Evolutionary conservation across 2,888 invertebrate species (phyloP).

Genomic region (Drosophila anomalipes): DNA sequence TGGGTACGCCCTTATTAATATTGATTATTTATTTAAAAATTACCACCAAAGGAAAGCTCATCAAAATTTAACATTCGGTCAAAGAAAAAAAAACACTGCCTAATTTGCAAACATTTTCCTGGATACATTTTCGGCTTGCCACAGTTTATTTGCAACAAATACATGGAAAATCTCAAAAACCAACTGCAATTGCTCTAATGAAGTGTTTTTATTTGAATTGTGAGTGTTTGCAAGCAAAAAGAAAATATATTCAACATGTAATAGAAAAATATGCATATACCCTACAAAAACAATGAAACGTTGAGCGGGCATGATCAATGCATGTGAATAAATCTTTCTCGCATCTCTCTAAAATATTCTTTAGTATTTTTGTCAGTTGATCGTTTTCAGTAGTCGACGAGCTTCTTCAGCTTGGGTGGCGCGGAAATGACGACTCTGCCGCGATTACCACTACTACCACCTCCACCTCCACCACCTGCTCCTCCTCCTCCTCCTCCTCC

Average conservation of each 20-base stretch:
- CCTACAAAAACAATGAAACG: conserved; percentile 52
- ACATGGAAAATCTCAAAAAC: no score
- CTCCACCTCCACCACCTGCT: background rate
- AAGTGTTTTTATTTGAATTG: conserved; percentile 22
- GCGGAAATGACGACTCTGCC: conserved; percentile 84
- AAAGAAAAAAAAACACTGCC: background rate
- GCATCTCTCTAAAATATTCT: background rate
- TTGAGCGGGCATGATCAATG: conserved; percentile 21
- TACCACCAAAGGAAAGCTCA: background rate
- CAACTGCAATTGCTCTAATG: conserved; percentile 1
- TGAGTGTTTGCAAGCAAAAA: conserved; percentile 6
- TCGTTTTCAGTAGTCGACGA: conserved; percentile 80
- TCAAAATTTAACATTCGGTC: background rate
- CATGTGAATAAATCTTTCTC: conserved; percentile 6
- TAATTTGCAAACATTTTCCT: background rate
- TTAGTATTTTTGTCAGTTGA: conserved; percentile 1
- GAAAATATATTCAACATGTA: conserved; percentile 44
- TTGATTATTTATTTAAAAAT: conserved; percentile 4
- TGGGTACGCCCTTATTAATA: no score
- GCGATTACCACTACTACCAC: conserved; percentile 66
- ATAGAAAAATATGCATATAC: conserved; percentile 45
- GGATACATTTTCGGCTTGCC: background rate
- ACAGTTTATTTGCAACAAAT: background rate
- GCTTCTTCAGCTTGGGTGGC: conserved; percentile 83
- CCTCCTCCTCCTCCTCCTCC: conserved; percentile 10